Evolutionary conservation across 2,113 vertebrate genomes (phyloP).

Genomic region (Salvelinus alpinus): DNA sequence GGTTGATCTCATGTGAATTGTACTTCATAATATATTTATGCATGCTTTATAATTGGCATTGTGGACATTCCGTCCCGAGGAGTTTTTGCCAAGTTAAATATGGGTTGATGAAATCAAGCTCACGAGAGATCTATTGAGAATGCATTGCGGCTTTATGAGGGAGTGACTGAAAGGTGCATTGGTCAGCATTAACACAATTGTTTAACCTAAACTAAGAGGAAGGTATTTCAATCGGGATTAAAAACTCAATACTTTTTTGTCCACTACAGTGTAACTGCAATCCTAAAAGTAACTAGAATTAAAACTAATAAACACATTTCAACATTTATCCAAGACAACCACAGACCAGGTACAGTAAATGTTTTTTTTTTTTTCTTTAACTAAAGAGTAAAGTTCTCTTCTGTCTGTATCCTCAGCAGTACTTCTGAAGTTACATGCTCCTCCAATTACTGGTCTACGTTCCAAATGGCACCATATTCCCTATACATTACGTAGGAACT

Average conservation of each 20-base stretch:
- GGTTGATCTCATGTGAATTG: slow-evolving; percentile 49
- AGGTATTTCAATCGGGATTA: slow-evolving; percentile 45
- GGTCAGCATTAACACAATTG: not conserved
- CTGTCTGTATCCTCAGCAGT: slow-evolving; percentile 53
- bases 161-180: not conserved
- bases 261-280: slow-evolving; percentile 31
- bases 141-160: slow-evolving; percentile 5
- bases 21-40: slow-evolving; percentile 34
- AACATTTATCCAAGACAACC: slow-evolving; percentile 4
- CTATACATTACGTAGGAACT: too few relatives aligned
- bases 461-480: too few relatives aligned
- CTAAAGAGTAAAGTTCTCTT: slow-evolving; percentile 62
- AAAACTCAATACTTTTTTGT: slow-evolving; percentile 52
- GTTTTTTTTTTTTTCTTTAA: slow-evolving; percentile 58
- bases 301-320: slow-evolving; percentile 26
- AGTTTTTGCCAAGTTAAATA: too few relatives aligned
- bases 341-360: slow-evolving; percentile 56
- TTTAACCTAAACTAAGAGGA: not conserved
- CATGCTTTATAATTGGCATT: slow-evolving; percentile 45
- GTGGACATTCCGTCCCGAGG: slow-evolving; percentile 29
- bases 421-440: slow-evolving; percentile 75
- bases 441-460: slow-evolving; percentile 62
- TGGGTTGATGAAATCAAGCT: too few relatives aligned
- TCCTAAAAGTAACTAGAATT: not conserved
- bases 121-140: slow-evolving; percentile 11